Evolutionary conservation across 2,113 vertebrate species (phyloP).

Genomic region (Cisticola juncidis): DNA sequence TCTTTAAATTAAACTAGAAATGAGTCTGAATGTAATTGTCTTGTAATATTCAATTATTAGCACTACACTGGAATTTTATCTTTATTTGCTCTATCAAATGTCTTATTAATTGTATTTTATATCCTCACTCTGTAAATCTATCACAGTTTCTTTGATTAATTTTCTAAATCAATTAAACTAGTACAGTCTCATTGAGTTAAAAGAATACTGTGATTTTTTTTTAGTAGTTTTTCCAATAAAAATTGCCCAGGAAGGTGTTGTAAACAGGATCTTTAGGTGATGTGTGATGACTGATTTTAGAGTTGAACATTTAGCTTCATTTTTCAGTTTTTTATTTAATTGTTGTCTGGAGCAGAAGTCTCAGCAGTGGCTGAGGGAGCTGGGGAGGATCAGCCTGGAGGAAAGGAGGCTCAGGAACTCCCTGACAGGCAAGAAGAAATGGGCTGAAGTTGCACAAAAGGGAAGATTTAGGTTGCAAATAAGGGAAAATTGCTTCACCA

Average conservation of each 20-base stretch:
- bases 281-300: background rate
- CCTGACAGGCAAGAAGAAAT: background rate
- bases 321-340: background rate
- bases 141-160: conserved; percentile 12
- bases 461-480: background rate
- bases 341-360: background rate
- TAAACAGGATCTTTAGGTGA: background rate
- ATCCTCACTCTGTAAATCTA: background rate
- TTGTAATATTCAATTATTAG: conserved; percentile 44
- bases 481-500: too few species aligned
- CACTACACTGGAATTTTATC: conserved; percentile 24
- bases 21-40: background rate
- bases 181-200: background rate
- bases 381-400: background rate
- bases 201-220: background rate
- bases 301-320: background rate
- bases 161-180: conserved; percentile 28
- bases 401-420: background rate
- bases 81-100: conserved; percentile 57
- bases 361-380: background rate
- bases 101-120: conserved; percentile 44
- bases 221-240: background rate
- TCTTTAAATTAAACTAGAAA: background rate
- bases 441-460: background rate
- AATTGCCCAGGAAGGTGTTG: background rate